Base-by-base conservation (phyloP, 2,888 invertebrate genomes). In the Colletes collaris region DNA sequence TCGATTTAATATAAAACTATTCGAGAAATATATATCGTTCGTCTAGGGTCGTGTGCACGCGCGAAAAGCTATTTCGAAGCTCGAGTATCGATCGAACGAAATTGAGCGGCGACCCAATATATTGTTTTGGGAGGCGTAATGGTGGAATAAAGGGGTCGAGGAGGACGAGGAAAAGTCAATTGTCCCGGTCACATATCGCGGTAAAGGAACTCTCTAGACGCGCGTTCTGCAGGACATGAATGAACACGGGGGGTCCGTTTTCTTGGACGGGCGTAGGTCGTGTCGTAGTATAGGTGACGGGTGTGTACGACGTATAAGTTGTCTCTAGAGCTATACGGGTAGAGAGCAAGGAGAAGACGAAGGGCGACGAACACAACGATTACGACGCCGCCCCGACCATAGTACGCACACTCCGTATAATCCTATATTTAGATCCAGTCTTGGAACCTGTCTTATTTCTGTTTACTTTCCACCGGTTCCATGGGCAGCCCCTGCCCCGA, bases 371-470 rank as follows among this genome's bases (percentile, higher is more conserved):
- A 75, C 63, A 69, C 58, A 53, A 82, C 72, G 82, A 86, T 86
- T 82, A 86, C 73, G 82, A 75, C 62, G 70, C 64, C 74, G 81
- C 82, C 81, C 75, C 87, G 81, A 79, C 79, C 83, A 76, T 81
- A 46, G 58, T 73, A 75, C 76, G 81, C 83, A 60, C 84, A 75
- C 80, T 69, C 75, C 13, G 35, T 66, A 67, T 81, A 82, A 46
- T 84, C 86, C 88, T 92, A 92, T 90, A 90, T 91, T 90, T 92
- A 91, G 89, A 88, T 82, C 67, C 82, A 76, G 86, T 80, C 87
- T 89, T 76, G 88, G 86, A 90, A 91, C 90, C 88, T 89, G 88
- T 89, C 89, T 88, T 91, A 90, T 90, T 89, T 90, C 88, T 89
- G 88, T 88, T 87, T 87, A 87, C 86, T 86, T 86, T 78, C 79